phyloP scores from a whole-genome alignment of 2,888 invertebrate species.

The Phengaris alcon region DNA sequence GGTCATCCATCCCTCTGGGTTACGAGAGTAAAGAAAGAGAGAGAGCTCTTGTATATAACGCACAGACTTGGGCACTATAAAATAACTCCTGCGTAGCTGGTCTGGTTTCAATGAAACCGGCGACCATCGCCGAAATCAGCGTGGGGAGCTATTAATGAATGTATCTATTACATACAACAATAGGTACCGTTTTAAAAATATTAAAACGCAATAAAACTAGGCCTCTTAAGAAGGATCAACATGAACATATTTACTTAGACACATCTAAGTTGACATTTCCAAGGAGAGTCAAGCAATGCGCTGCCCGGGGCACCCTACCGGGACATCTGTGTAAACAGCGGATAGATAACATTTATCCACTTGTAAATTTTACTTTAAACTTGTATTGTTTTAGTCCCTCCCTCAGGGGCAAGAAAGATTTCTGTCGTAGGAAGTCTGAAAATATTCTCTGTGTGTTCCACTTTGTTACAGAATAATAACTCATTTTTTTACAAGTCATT shows the following conservation, averaged over 20 bases:
- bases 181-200: not conserved
- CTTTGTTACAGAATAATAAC: no score
- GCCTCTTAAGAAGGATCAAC: not conserved
- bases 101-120: no score
- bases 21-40: no score
- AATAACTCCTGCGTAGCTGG: no score
- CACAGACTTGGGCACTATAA: no score
- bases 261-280: not conserved
- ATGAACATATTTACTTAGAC: not conserved
- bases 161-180: not conserved
- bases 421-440: not conserved
- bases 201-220: not conserved
- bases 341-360: not conserved
- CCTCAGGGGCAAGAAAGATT: not conserved
- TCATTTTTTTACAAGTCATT: no score
- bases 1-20: no score
- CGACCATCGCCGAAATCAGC: no score
- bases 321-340: not conserved
- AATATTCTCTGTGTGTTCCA: no score
- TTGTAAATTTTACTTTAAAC: constrained; percentile 9
- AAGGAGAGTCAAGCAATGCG: not conserved
- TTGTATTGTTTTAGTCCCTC: constrained; percentile 4
- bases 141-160: not conserved
- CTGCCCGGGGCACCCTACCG: not conserved
- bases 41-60: no score